A percentile compares a stretch with the other conserved stretches of the same genome.
Evolutionary conservation across 2,888 invertebrate species (phyloP).

Genomic region (Meiosimyza platycephala): DNA sequence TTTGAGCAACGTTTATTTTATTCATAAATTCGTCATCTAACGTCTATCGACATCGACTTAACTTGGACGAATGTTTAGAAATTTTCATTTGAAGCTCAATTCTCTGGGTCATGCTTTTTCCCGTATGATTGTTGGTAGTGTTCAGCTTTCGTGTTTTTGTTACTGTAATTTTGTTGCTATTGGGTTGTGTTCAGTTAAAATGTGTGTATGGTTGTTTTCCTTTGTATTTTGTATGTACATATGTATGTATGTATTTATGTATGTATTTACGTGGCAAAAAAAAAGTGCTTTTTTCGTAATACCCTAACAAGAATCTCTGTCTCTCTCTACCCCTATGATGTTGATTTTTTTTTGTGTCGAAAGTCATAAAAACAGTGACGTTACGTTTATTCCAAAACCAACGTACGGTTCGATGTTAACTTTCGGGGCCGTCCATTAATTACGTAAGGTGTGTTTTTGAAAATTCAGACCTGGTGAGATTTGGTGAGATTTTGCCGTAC

Average conservation of each 20-base stretch:
- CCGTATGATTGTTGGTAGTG: neutral
- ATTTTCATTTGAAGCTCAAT: slow-evolving; percentile 19
- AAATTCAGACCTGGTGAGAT: too few relatives aligned
- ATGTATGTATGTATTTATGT: too few relatives aligned
- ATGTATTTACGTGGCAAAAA: neutral
- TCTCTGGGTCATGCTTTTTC: slow-evolving; percentile 28
- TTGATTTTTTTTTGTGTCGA: too few relatives aligned
- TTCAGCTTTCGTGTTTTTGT: slow-evolving; percentile 7
- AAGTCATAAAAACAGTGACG: too few relatives aligned
- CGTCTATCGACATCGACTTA: slow-evolving; percentile 41
- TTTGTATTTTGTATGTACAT: too few relatives aligned
- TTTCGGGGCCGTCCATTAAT: too few relatives aligned
- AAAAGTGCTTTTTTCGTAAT: neutral
- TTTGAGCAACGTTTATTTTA: neutral
- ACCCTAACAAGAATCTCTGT: neutral
- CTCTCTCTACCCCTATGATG: too few relatives aligned
- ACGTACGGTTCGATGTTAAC: too few relatives aligned
- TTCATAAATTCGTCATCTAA: slow-evolving; percentile 14
- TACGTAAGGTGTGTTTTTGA: too few relatives aligned
- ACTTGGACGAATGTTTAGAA: slow-evolving; percentile 39
- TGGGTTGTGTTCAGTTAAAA: slow-evolving; percentile 9
- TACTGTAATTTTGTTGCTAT: slow-evolving; percentile 1
- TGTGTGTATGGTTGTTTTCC: neutral
- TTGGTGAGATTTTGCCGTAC: too few relatives aligned
- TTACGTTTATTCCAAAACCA: too few relatives aligned